These are phyloP conservation scores for Julus scanicus DNA, from an alignment of 2,888 invertebrate species.

Conservation along the genomic window DNA sequence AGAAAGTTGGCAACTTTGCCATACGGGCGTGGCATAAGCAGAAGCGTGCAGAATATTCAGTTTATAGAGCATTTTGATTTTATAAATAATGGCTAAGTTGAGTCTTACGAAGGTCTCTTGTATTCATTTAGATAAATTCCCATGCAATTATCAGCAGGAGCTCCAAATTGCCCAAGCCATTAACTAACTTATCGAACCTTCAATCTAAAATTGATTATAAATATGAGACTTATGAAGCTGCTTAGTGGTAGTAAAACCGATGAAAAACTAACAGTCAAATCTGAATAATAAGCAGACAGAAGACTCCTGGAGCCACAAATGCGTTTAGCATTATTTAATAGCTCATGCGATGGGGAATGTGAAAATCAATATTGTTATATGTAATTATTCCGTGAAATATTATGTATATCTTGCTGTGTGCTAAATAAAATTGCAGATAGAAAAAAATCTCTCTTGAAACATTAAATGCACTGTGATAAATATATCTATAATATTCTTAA, in stretches of 20 bases:
- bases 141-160: slow-evolving; percentile 13
- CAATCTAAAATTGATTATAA: background rate
- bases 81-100: slow-evolving; percentile 5
- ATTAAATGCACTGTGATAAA: background rate
- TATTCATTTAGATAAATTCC: background rate
- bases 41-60: background rate
- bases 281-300: background rate
- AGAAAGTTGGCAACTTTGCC: background rate
- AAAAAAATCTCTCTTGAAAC: background rate
- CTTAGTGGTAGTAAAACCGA: background rate
- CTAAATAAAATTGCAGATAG: background rate
- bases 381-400: background rate
- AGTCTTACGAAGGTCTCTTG: background rate
- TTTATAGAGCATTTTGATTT: slow-evolving; percentile 32
- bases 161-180: slow-evolving; percentile 27
- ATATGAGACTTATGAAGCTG: background rate
- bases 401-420: background rate
- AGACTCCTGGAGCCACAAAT: slow-evolving; percentile 37
- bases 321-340: slow-evolving; percentile 25
- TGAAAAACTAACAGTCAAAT: slow-evolving; percentile 14
- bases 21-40: background rate
- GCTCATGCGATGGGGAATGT: background rate
- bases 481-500: background rate
- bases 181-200: slow-evolving; percentile 36
- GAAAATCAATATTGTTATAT: slow-evolving; percentile 23